A percentile compares a stretch with the other conserved stretches of the same genome.
phyloP scores from a whole-genome alignment of 2,797 vertebrate species.

The Ibycter americanus region DNA sequence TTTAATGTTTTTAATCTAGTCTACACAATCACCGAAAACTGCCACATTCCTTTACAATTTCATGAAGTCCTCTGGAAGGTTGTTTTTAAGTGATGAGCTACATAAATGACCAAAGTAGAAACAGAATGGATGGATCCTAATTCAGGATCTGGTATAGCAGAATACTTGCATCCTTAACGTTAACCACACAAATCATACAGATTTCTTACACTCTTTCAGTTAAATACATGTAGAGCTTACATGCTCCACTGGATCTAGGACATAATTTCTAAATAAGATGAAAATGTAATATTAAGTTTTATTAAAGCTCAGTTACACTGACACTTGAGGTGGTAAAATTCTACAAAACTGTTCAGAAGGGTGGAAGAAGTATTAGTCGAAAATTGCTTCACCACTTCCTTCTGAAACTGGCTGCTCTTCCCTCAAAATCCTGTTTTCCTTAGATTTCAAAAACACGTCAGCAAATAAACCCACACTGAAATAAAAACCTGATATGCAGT shows the following conservation, averaged over 20 bases:
- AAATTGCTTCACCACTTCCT: not conserved
- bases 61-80: not conserved
- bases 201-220: not conserved
- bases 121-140: not conserved
- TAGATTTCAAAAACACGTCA: not conserved
- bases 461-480: not conserved
- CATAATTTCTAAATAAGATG: not conserved
- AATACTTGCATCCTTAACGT: not conserved
- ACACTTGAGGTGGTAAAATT: not conserved
- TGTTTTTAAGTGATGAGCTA: not conserved
- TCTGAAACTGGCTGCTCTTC: not conserved
- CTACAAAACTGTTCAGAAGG: not conserved
- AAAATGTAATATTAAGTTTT: not conserved
- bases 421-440: not conserved
- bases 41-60: not conserved
- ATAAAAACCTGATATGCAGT: not conserved
- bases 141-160: not conserved
- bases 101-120: not conserved
- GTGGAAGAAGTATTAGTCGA: not conserved
- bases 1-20: not conserved
- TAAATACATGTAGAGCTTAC: not conserved
- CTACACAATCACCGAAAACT: not conserved
- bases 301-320: not conserved
- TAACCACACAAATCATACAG: not conserved
- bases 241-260: not conserved